A percentile compares a stretch with the other conserved stretches of the same genome.
Evolutionary conservation across 2,888 invertebrate species (phyloP).

Genomic region (Podabrus alpinus): DNA sequence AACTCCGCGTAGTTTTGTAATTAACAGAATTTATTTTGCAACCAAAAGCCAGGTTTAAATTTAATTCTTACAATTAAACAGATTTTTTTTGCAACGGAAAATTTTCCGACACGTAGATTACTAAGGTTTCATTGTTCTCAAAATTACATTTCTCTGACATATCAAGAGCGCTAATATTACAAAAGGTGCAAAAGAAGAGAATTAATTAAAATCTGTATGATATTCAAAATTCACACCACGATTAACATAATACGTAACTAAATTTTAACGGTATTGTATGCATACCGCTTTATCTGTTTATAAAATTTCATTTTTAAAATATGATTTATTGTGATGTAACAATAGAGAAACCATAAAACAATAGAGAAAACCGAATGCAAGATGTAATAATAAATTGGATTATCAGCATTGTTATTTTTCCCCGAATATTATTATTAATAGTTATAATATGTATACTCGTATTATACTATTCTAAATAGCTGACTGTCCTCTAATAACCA

Average conservation of each 20-base stretch:
- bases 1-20: neutral
- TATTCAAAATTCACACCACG: neutral
- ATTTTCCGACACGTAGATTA: neutral
- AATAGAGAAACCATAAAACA: neutral
- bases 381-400: no score
- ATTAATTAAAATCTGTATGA: neutral
- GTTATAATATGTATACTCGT: no score
- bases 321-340: neutral
- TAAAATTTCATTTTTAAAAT: neutral
- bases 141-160: neutral
- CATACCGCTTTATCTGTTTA: neutral
- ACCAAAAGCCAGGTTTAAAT: neutral
- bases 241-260: neutral
- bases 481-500: no score
- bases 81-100: neutral
- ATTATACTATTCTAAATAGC: no score
- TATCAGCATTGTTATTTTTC: no score
- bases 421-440: no score
- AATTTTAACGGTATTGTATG: neutral
- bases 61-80: neutral
- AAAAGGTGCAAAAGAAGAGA: neutral
- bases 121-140: neutral
- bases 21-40: neutral
- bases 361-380: neutral
- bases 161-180: neutral